Evolutionary conservation across 2,888 invertebrate genomes (phyloP).

Genomic region (Calephelis perditalis): DNA sequence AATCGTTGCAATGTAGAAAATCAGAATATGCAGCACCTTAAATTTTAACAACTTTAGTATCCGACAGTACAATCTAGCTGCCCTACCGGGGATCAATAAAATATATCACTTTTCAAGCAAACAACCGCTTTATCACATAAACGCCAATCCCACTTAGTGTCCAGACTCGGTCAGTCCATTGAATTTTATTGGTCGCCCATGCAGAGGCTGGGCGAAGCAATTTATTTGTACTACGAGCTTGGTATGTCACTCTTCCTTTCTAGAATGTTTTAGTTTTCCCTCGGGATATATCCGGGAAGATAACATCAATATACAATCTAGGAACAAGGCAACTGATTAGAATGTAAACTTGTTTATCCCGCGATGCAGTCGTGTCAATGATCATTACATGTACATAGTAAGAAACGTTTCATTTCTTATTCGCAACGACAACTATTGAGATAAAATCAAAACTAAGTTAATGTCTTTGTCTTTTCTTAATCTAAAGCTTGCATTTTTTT

Average conservation of each 20-base stretch:
- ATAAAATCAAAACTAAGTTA: not conserved
- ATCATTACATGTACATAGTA: conserved; percentile 4
- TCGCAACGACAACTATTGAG: not conserved
- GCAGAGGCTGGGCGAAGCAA: conserved; percentile 12
- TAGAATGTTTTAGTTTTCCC: conserved; percentile 9
- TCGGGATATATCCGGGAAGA: conserved; percentile 11
- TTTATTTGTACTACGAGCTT: conserved; percentile 13
- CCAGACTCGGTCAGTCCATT: conserved; percentile 25
- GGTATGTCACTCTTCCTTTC: conserved; percentile 17
- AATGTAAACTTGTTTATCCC: conserved; percentile 10
- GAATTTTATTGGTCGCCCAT: conserved; percentile 31
- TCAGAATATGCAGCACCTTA: not conserved
- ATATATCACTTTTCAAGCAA: conserved; percentile 20
- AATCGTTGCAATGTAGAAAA: not conserved
- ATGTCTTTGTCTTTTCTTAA: not conserved
- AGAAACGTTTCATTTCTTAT: conserved; percentile 7
- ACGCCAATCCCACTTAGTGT: conserved; percentile 40
- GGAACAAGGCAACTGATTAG: conserved; percentile 8
- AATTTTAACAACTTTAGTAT: conserved; percentile 8
- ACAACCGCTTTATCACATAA: conserved; percentile 37
- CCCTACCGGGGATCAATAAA: conserved; percentile 10
- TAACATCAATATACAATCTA: conserved; percentile 11
- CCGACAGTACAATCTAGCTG: conserved; percentile 6
- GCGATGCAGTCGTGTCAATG: conserved; percentile 4
- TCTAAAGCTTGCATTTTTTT: not conserved